Evolutionary conservation across 2,888 invertebrate genomes (phyloP), one percentile per base, ranked within the genome.

Genomic region (Scrobipalpa costella): DNA sequence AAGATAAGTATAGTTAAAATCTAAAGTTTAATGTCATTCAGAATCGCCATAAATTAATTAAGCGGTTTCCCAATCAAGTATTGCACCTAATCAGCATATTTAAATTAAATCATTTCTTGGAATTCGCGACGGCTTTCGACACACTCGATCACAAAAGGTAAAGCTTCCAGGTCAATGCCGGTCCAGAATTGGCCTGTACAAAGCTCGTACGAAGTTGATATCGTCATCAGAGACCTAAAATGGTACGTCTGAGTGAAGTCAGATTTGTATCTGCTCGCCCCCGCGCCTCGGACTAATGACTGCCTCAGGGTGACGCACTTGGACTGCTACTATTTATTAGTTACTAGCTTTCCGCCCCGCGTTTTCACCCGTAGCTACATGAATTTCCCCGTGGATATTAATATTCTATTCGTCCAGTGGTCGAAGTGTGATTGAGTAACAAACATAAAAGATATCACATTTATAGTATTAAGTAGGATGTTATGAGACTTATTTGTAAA

Each of bases 91-190:
- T 68, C 66, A 67, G 64, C 64, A 66, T 65, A 64, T 62, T 64
- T 21, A 52, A 61, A 68, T 64, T 65, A 57, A 62, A 59, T 47
- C 64, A 64, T 68, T 72, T 71, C 69, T 74, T 62, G 60, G 75
- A 78, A 70, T 71, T 66, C 67, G 71, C 73, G 65, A 70, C 72
- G 67, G 79, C 82, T 87, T 87, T 87, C 83, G 82, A 76, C 80
- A 86, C 73, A 66, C 72, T 71, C 77, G 73, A 77, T 83, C 84
- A 81, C 78, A n/a, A 83, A 78, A 78, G 85, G 86, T 68, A 68
- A 70, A 68, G 67, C 71, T 78, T 73, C 71, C 79, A 76, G 88
- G 88, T 88, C 88, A 88, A 86, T 88, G 88, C 77, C 88, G 73
- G 79, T 71, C 72, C 75, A 72, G 71, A 78, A 79, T 76, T 72